Evolutionary conservation across 1,140 invertebrate species (phyloP).

Genomic region (Tenebrio molitor): DNA sequence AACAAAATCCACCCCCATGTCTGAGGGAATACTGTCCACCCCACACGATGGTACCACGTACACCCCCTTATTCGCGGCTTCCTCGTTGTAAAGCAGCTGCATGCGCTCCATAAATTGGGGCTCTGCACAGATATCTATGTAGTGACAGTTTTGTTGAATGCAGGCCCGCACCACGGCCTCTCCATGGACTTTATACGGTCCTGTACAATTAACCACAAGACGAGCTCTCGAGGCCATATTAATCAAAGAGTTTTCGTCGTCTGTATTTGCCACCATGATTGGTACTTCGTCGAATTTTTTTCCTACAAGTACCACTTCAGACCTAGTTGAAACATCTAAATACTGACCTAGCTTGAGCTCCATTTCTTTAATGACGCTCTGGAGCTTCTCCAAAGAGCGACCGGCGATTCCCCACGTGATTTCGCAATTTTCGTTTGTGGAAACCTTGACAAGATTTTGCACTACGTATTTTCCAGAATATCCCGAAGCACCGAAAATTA

Average conservation of each 20-base stretch:
- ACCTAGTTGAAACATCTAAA: too few relatives aligned
- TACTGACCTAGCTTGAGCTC: slow-evolving; percentile 65
- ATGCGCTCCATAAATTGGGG: slow-evolving; percentile 88
- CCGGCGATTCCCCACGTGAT: slow-evolving; percentile 81
- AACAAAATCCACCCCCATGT: slow-evolving; percentile 83
- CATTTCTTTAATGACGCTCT: slow-evolving; percentile 73
- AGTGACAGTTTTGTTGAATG: slow-evolving; percentile 82
- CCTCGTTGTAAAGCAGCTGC: slow-evolving; percentile 82
- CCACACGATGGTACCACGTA: slow-evolving; percentile 92
- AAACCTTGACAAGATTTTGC: slow-evolving; percentile 58
- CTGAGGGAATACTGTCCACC: slow-evolving; percentile 89
- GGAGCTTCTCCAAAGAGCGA: slow-evolving; percentile 78
- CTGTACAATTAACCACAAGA: slow-evolving; percentile 87
- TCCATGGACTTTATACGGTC: slow-evolving; percentile 90
- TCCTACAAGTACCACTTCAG: not conserved
- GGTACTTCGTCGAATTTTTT: slow-evolving; percentile 66
- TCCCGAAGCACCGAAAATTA: slow-evolving; percentile 86
- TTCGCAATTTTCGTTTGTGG: slow-evolving; percentile 56
- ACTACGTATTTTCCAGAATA: slow-evolving; percentile 83
- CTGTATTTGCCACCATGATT: slow-evolving; percentile 83
- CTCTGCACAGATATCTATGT: slow-evolving; percentile 93
- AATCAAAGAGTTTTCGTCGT: slow-evolving; percentile 77
- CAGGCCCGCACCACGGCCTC: slow-evolving; percentile 92
- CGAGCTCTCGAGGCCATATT: slow-evolving; percentile 81
- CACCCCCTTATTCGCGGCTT: slow-evolving; percentile 78